phyloP scores from a whole-genome alignment of 2,797 vertebrate species.

The Mus minutoides region DNA sequence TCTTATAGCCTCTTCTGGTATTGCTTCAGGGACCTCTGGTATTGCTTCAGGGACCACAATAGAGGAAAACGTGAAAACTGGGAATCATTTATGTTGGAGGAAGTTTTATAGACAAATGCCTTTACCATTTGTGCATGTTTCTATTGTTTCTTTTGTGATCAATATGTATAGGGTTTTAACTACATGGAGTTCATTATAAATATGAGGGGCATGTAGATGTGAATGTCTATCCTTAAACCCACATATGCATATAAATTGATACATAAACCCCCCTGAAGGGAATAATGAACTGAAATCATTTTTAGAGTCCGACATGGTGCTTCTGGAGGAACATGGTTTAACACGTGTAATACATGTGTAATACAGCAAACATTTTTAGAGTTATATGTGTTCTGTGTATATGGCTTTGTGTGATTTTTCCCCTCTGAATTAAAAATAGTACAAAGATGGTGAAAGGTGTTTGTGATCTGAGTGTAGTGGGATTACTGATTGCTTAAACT shows the following conservation, averaged over 20 bases:
- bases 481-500: constrained; percentile 8
- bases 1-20: neutral
- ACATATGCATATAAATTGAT: neutral
- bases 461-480: neutral
- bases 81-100: constrained; percentile 45
- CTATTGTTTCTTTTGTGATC: neutral
- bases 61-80: neutral
- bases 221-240: neutral
- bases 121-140: constrained; percentile 45
- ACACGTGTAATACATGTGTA: neutral
- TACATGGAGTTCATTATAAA: neutral
- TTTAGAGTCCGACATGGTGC: neutral
- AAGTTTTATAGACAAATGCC: neutral
- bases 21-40: neutral
- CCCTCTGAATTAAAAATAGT: neutral
- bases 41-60: neutral
- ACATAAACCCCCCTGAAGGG: neutral
- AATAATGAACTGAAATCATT: neutral
- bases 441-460: neutral
- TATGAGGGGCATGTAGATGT: neutral
- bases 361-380: neutral
- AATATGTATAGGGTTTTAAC: constrained; percentile 11
- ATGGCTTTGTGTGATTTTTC: neutral
- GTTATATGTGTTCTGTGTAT: neutral
- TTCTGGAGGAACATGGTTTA: neutral